These are phyloP conservation scores for Loxodonta africana DNA, from an alignment of 2,113 vertebrate genomes.

Conservation along the genomic window DNA sequence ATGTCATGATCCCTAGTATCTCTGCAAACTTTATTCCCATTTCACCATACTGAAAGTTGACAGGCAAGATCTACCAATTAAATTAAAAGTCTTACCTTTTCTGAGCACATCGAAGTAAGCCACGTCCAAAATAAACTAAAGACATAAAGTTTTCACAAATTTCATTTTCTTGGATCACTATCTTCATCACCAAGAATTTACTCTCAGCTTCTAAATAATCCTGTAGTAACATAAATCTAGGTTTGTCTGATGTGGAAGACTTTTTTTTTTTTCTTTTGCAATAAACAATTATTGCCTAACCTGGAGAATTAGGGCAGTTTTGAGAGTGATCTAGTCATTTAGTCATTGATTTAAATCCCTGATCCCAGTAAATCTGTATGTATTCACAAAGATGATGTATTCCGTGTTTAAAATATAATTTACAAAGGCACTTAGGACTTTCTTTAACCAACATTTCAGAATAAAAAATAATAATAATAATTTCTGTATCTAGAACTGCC, in stretches of 20 bases:
- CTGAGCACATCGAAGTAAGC: conserved; percentile 81
- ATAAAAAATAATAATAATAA: background rate
- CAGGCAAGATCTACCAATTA: conserved; percentile 12
- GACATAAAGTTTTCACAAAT: conserved; percentile 83
- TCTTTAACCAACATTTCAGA: conserved; percentile 44
- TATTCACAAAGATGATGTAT: conserved; percentile 23
- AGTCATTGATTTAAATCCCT: conserved; percentile 22
- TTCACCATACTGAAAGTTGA: conserved; percentile 1
- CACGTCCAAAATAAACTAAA: conserved; percentile 85
- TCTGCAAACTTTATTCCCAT: background rate
- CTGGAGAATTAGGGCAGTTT: background rate
- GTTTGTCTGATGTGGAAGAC: conserved; percentile 24
- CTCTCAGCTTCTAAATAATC: conserved; percentile 81
- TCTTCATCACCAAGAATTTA: conserved; percentile 85
- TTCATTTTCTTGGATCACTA: conserved; percentile 84
- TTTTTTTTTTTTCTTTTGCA: background rate
- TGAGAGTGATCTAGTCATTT: background rate
- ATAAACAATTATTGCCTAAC: conserved; percentile 29
- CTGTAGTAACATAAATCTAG: conserved; percentile 68
- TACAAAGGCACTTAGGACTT: background rate
- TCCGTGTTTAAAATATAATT: conserved; percentile 52
- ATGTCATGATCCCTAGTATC: background rate
- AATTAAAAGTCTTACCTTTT: conserved; percentile 80
- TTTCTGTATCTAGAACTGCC: conserved; percentile 20
- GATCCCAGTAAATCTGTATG: background rate